Evolutionary conservation across 1,140 invertebrate species (phyloP), one percentile per base, ranked within the genome.

Genomic region (Drosophila pectinifera): DNA sequence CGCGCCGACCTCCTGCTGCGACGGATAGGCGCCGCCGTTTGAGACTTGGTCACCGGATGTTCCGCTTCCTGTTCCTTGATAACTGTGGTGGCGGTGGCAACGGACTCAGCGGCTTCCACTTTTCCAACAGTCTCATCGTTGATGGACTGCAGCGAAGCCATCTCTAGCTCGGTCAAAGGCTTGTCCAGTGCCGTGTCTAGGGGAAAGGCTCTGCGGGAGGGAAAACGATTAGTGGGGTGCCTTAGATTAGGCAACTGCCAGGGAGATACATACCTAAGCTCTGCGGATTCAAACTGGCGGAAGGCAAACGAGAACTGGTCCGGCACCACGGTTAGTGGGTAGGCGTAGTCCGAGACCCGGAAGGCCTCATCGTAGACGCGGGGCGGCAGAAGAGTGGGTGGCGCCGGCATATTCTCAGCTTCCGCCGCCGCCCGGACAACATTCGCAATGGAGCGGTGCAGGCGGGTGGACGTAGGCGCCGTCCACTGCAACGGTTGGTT

Each of bases 281-380:
- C 94, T 0, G 94, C 93, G 16, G 95, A 93, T 24, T 94, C 93
- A 63, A 95, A 95, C 49, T 93, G 82, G 20, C 95, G 94, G 92
- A 97, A 99, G 92, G 95, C 95, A 92, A 98, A 97, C 67, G 96
- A 96, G 93, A 95, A 99, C 93, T 99, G 98, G 58, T 98, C 98
- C 20, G 98, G 97, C 73, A 99, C 95, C 48, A 99, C 93, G 34
- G 98, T 95, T 26, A 99, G 95, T 18, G 98, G 98, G 94, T 98
- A 99, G 24, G 68, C 84, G 22, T 89, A 73, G 20, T 90, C 84
- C 7, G 53, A 39, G 26, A 34, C 11, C 14, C 46, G 39, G 48
- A 70, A 77, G 14, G 58, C 85, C 14, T 45, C 61, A 54, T 90
- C 73, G 42, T 59, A 85, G 22, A 24, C 24, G 13, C 80, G 86